Evolutionary conservation across 2,888 invertebrate species (phyloP), one percentile per base, ranked within the genome.

Genomic region (Rotaria socialis): DNA sequence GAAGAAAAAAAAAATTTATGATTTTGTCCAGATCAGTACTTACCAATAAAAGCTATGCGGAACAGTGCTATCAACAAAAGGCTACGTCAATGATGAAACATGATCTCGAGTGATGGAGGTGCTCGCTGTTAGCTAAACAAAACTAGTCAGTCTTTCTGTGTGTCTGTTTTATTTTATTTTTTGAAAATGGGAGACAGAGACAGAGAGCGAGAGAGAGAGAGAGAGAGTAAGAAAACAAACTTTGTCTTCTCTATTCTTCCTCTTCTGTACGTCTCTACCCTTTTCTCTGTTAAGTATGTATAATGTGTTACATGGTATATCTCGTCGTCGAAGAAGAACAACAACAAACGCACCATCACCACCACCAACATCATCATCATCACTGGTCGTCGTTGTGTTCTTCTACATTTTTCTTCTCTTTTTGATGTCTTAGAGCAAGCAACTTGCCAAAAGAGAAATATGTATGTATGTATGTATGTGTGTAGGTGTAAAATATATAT

Each of bases 401-500:
- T 35, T 67, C 67, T 35, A 0, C 35, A 35, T 67, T 67, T 67
- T 41, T 14, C 35, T 35, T 67, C n/a, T 67, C 35, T 16, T 35
- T 67, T 27, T 67, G 67, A 35, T 35, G 67, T 35, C 35, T 67
- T 67, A 19, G 67, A 27, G 67, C 67, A 35, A 67, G 67, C 16
- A 35, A 67, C 67, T 67, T 67, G 27, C 67, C 35, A 67, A 67
- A 67, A 67, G 35, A 67, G 67, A 67, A 67, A 67, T 35, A 35
- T 67, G 27, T 67, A 35, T 19, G 19, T 6, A 67, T 67, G 67
- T 35, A 67, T 67, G 27, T 67, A 35, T 19, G 19, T 6, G 35
- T 67, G 67, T 35, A 67, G 35, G 67, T 67, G 67, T 67, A 67
- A 67, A 67, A 56, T 35, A 67, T 35, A 67, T 67, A 67, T 35